Base-by-base conservation (phyloP, 2,888 invertebrate species). In the Margaritifera margaritifera region DNA sequence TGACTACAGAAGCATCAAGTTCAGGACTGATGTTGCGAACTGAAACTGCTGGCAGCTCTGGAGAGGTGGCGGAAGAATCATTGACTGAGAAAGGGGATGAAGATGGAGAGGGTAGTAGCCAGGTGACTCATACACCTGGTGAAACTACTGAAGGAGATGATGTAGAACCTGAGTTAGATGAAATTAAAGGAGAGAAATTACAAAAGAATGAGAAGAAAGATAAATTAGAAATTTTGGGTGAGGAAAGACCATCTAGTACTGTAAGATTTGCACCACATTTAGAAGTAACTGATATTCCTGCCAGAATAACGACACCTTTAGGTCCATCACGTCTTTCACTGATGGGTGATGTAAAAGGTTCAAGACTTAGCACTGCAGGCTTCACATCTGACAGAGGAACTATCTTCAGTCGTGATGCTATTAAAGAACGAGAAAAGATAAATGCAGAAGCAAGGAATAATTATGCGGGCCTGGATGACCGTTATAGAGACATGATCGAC, bases 401-500 rank as follows among this genome's bases (percentile, higher is more conserved):
- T 65, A 74, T 81, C 64, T 77, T 81, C 64, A 84, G 83, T 62
- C 71, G 81, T 27, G 84, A 85, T 58, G 79, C 82, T 27, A 72
- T 80, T 8, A 64, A 71, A 25, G 86, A 86, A 70, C 72, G 83
- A 25, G 82, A 84, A 55, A 84, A 80, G 59, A 76, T 85, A 0
- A 79, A 81, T 60, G 74, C 77, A 60, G 81, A 81, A 64, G 82
- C 84, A 19, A 68, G 75, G 51, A 77, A 80, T 52, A 80, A 80
- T 19, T 86, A 79, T 69, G 69, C 72, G 22, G 82, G 79, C 24
- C 75, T 86, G 66, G 78, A 84, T 71, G 58, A 63, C 15, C 68
- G 86, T n/a, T 86, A 86, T 67, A 65, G 69, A 42, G 77, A 75
- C 53, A 78, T 85, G 78, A 78, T 76, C 22, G 72, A 80, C 18